Evolutionary conservation across 35 echinoderm and acorn worm species (phyloP).

Genomic region (Patiria miniata): DNA sequence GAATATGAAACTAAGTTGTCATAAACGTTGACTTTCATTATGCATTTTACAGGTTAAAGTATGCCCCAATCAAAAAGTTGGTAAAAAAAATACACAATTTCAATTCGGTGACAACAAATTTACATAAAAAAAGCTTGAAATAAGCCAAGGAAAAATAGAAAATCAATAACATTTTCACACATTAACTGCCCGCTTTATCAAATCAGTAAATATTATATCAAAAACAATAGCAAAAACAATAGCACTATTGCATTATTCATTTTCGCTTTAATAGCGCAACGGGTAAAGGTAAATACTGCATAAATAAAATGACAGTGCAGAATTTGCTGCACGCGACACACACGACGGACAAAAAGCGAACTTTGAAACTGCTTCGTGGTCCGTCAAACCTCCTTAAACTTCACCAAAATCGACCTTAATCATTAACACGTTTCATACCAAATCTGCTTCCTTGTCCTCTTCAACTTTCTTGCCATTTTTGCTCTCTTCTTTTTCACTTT

Average conservation of each 20-base stretch:
- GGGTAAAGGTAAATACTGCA: background rate
- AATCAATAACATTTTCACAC: too few species aligned
- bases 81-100: background rate
- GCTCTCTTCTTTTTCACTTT: constrained; percentile 48
- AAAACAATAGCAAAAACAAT: too few species aligned
- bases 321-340: background rate
- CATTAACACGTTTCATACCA: constrained; percentile 32
- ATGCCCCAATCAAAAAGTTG: background rate
- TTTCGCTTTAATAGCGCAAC: background rate
- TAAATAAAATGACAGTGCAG: background rate
- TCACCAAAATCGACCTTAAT: background rate
- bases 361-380: background rate
- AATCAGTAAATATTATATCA: too few species aligned
- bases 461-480: constrained; percentile 68
- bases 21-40: background rate
- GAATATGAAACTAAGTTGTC: background rate
- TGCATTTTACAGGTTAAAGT: background rate
- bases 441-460: constrained; percentile 56
- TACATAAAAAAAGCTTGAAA: background rate
- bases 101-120: too few species aligned
- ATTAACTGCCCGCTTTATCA: too few species aligned
- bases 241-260: too few species aligned
- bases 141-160: too few species aligned
- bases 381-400: background rate
- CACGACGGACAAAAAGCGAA: background rate